Evolutionary conservation across 2,113 vertebrate genomes (phyloP), one percentile per base, ranked within the genome.

Genomic region (Salvelinus sp.): DNA sequence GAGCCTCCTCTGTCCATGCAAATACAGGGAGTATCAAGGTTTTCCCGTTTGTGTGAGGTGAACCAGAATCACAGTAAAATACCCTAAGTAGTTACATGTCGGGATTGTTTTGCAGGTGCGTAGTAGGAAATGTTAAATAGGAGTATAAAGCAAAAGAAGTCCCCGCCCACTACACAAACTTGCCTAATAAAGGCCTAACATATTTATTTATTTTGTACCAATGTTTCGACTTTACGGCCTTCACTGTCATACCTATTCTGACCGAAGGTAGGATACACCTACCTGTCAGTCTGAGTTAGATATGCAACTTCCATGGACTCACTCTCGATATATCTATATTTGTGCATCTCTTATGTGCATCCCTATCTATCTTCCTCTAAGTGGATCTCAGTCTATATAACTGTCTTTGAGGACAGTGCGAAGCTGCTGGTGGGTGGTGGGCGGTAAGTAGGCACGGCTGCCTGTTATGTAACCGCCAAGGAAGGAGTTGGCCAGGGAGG

Each of bases 401-500:
- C 38, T 33, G 83, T 78, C 73, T 85, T 82, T 78, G 78, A 80
- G 81, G 75, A 78, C 68, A 70, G 81, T 50, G 78, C 72, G 75
- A 81, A 76, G 84, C 79, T 80, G 85, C 71, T 74, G 74, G 84
- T 82, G 86, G 80, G 87, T 62, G 86, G 91, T 91, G 88, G 91
- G 91, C 89, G 87, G 83, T 77, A 62, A 76, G 50, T 14, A 54
- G 50, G 14, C 50, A 5, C 4, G 50, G 50, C 50, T 18, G 75
- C 80, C 30, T 75, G 88, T 92, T 92, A 91, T 83, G 86, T 88
- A 92, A 92, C 82, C 3, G 44, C 76, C 73, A 83, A 84, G 87
- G 90, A 90, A 85, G 89, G 89, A 91, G 90, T 87, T 87, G 91
- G 88, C 87, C 80, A 81, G 38, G 38, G 38, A 44, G 38, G 38